Evolutionary conservation across 2,797 vertebrate species (phyloP), one percentile per base, ranked within the genome.

Genomic region (Pempheris klunzingeri): DNA sequence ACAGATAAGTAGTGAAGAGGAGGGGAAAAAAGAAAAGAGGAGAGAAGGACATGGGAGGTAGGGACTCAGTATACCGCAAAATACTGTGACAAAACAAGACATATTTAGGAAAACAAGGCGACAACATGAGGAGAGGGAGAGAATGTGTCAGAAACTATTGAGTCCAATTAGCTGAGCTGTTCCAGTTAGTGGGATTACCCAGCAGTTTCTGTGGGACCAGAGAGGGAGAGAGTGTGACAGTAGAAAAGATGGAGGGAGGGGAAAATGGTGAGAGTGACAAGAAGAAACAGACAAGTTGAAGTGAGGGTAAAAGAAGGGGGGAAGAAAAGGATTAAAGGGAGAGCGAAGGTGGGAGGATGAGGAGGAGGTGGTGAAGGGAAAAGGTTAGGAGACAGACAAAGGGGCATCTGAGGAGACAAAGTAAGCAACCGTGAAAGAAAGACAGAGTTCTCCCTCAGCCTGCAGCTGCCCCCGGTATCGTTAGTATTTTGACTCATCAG

Each of bases 101-200:
- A 67, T 81, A 81, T 83, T 65, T 58, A 72, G 73, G 61, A 67
- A 76, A 83, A 69, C 74, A 75, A 50, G 58, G 53, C 34, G 28
- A 71, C n/a, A n/a, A 50, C 61, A 34, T 6, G 75, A 78, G 58
- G 62, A 65, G 47, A 82, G 67, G 54, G 41, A 76, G 22, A 62
- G 76, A 83, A 89, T 86, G 59, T 85, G 87, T 90, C 82, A 83
- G 67, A 87, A 82, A 79, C 67, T 39, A 71, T 83, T 70, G 74
- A 71, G 81, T 84, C 88, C 80, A 88, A 87, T 90, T 89, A 91
- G 62, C 59, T 57, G 84, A 85, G 80, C 71, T 82, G 87, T 77
- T 92, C 86, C 88, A 84, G 87, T 88, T 85, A 85, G 84, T 59
- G 77, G 79, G 89, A 87, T 89, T 87, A 87, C 55, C 74, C 73